A percentile compares a stretch with the other conserved stretches of the same genome.
Conservation (phyloP, 2,888 invertebrate genomes). For the Lochmaea crataegi region DNA sequence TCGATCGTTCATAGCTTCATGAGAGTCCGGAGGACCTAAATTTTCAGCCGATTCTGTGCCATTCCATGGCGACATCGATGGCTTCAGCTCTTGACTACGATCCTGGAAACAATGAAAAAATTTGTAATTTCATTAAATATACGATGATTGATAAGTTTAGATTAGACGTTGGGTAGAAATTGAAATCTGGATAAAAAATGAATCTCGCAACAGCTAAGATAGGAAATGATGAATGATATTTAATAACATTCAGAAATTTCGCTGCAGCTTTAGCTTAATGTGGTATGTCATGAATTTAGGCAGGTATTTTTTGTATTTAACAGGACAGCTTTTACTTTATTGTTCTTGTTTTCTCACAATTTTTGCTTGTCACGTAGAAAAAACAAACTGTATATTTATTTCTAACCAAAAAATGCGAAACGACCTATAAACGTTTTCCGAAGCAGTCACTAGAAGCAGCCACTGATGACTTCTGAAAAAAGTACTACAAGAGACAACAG, state of each 20-base stretch:
- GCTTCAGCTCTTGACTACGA: slow-evolving; percentile 14
- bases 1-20: slow-evolving; percentile 64
- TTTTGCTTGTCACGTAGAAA: too few relatives aligned
- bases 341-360: too few relatives aligned
- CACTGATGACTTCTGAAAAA: too few relatives aligned
- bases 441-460: too few relatives aligned
- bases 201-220: background rate
- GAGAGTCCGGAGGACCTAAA: slow-evolving; percentile 61
- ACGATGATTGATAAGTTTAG: background rate
- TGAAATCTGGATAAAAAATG: background rate
- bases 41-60: slow-evolving; percentile 34
- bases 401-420: too few relatives aligned
- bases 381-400: too few relatives aligned
- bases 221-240: background rate
- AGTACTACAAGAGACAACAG: too few relatives aligned
- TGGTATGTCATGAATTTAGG: background rate
- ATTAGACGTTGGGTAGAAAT: background rate
- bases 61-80: slow-evolving; percentile 11
- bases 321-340: too few relatives aligned
- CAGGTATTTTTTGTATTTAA: background rate
- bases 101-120: slow-evolving; percentile 12
- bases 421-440: too few relatives aligned
- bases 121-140: background rate
- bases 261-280: background rate
- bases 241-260: background rate